Conservation (phyloP, 2,797 vertebrate genomes). For the Pangasius macronema region DNA sequence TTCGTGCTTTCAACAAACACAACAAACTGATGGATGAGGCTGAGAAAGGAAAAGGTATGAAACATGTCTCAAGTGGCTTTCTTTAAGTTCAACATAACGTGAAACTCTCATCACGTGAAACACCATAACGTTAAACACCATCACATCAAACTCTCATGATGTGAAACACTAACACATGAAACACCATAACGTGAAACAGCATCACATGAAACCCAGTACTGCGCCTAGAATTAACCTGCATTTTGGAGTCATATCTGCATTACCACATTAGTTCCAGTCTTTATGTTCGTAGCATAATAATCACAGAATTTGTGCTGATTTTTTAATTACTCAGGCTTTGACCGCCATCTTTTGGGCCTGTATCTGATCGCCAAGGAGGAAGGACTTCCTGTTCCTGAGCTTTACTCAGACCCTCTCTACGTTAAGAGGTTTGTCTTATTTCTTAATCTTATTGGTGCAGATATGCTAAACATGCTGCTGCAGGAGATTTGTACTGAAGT, state of each 20-base stretch:
- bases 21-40: slow-evolving; percentile 90
- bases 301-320: background rate
- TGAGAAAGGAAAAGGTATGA: slow-evolving; percentile 85
- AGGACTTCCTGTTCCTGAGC: slow-evolving; percentile 82
- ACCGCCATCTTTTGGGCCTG: slow-evolving; percentile 91
- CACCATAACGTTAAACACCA: background rate
- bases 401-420: slow-evolving; percentile 87
- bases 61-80: background rate
- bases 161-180: background rate
- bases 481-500: background rate
- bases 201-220: background rate
- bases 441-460: background rate
- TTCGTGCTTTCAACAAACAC: slow-evolving; percentile 85
- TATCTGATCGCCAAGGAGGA: slow-evolving; percentile 86
- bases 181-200: background rate
- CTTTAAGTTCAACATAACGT: background rate
- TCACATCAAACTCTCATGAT: background rate
- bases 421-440: slow-evolving; percentile 78
- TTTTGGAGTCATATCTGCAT: background rate
- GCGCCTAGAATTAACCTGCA: too few relatives aligned
- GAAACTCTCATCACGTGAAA: background rate
- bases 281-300: background rate
- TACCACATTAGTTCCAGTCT: background rate
- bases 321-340: slow-evolving; percentile 81
- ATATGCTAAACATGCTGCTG: background rate